Conservation (phyloP, 2,797 vertebrate species). For the Myotis daubentonii region DNA sequence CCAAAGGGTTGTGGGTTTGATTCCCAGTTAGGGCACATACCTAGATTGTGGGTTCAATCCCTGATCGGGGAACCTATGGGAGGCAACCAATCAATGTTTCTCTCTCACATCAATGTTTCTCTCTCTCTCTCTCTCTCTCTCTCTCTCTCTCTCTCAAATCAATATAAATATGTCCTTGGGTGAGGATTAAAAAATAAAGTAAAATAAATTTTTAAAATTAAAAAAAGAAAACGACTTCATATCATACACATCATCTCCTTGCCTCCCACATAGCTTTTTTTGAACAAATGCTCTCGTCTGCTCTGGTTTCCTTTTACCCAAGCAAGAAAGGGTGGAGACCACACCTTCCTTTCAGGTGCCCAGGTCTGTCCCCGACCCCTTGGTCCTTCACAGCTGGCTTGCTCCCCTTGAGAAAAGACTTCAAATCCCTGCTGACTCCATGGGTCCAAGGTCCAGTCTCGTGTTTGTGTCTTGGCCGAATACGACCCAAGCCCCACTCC, state of each 20-base stretch:
- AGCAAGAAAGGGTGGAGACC: not conserved
- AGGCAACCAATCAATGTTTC: not conserved
- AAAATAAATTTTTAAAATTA: not conserved
- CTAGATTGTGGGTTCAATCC: not conserved
- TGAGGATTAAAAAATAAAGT: not conserved
- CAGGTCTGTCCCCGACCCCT: not conserved
- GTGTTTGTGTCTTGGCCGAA: not conserved
- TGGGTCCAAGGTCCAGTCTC: fast-evolving
- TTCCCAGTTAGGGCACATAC: not conserved
- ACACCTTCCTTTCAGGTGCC: not conserved
- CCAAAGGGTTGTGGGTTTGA: not conserved
- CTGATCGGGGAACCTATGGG: not conserved
- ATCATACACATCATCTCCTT: not conserved
- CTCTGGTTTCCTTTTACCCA: not conserved
- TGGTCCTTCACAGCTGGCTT: not conserved
- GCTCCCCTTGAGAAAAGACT: not conserved
- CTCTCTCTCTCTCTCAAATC: not conserved
- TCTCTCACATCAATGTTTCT: no score
- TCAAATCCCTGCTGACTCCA: not conserved
- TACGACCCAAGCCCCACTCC: not conserved
- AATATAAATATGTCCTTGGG: not conserved
- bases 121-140: not conserved
- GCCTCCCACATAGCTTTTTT: not conserved
- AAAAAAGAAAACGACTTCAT: not conserved
- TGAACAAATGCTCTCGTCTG: not conserved